These are phyloP conservation scores for Pteronotus mesoamericanus DNA, from an alignment of 2,797 vertebrate species.

Conservation along the genomic window DNA sequence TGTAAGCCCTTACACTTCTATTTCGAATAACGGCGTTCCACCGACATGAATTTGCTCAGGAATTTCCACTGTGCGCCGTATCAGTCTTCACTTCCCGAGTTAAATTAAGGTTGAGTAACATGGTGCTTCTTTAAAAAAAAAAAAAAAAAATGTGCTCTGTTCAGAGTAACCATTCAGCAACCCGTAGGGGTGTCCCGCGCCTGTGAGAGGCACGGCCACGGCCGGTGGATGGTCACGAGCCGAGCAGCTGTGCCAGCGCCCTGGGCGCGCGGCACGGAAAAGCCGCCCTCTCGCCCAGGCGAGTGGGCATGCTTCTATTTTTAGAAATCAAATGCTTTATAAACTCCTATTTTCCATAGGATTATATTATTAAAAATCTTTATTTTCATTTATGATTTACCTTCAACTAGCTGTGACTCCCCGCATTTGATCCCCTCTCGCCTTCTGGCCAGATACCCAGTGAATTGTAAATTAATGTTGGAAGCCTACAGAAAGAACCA, in stretches of 20 bases:
- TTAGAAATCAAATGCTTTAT: background rate
- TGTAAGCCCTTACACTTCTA: slow-evolving; percentile 40
- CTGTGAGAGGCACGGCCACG: background rate
- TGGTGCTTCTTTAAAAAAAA: slow-evolving; percentile 33
- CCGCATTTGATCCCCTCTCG: background rate
- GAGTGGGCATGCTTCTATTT: background rate
- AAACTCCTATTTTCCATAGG: background rate
- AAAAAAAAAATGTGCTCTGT: slow-evolving; percentile 45
- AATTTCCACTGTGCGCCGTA: slow-evolving; percentile 55
- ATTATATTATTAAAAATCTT: background rate
- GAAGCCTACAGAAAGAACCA: background rate
- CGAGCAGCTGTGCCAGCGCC: background rate
- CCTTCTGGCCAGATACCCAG: background rate
- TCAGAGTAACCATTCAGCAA: slow-evolving; percentile 57
- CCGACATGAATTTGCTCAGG: slow-evolving; percentile 54
- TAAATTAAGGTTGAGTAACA: slow-evolving; percentile 50
- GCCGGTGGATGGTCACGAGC: slow-evolving; percentile 40
- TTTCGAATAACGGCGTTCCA: slow-evolving; percentile 58
- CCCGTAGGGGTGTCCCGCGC: background rate
- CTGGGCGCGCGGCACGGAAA: background rate
- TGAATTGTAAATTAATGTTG: background rate
- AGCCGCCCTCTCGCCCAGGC: background rate
- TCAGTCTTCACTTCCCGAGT: slow-evolving; percentile 56
- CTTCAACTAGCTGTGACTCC: background rate
- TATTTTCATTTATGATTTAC: background rate